Base-by-base conservation (phyloP, 2,113 vertebrate genomes). In the Callospermophilus lateralis region DNA sequence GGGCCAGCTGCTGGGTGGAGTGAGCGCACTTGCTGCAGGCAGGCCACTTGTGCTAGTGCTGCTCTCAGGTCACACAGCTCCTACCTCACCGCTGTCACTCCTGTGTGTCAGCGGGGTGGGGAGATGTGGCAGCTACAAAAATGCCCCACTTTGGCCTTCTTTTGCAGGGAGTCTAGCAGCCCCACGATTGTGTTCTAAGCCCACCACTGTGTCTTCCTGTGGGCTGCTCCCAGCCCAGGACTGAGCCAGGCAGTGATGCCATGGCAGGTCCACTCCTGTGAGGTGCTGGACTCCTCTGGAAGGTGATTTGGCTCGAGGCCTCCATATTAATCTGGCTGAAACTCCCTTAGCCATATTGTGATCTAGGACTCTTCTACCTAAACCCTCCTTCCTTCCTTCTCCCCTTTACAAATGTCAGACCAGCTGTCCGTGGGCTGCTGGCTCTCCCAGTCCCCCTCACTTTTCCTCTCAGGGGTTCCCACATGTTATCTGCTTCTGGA, bases 31-130 rank as follows among this genome's bases (percentile, higher is more conserved):
- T 8, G 26, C 26, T 6, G 5, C 11, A 34, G 51, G 37, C 39
- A 4, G 45, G 58, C 45, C 32, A 1, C 42, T 28, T 1, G 4
- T 32, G 67, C 67, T 10, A n/a, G 48, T 11, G 61, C 16, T 37
- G 3, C 17, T 2, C 1, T 20, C 11, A 11, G 2, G 6, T 15
- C 0, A 1, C 2, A 3, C 1, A 20, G 76, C n/a, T 83, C 76
- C 58, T 2, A 10, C 24, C 37, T 39, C 48, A 73, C 1, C 45
- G 73, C 22, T 1, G 16, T 1, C 3, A 30, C 4, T 72, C 45
- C 51, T 63, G 0, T 7, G 55, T 30, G 39, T 42, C 7, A 58
- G 22, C 34, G 63, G 58, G 55, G 24, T 55, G 4, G 72, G 15
- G 13, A 28, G 28, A 10, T 26, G 19, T 37, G 51, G 24, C 3